Percentiles rank a stretch among this genome's conserved stretches.
Conservation (phyloP, 1,140 invertebrate species). For the Meloidogyne exigua region DNA sequence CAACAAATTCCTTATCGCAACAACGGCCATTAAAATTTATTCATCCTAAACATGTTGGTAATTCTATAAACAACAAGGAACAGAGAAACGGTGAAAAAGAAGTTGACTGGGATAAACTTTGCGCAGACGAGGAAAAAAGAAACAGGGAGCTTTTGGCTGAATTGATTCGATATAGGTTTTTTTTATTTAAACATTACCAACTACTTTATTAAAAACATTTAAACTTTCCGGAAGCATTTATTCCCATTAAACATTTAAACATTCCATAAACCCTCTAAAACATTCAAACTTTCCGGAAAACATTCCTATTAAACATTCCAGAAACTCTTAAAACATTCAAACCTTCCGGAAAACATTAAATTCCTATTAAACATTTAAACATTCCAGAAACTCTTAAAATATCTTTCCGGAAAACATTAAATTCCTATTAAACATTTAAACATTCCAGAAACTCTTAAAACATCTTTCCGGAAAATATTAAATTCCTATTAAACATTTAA, state of each 20-base stretch:
- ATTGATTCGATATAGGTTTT: conserved; percentile 26
- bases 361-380: background rate
- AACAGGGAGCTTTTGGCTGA: conserved; percentile 29
- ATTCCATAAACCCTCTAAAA: background rate
- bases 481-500: background rate
- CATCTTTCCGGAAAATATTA: background rate
- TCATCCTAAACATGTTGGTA: background rate
- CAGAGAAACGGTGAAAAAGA: conserved; percentile 10
- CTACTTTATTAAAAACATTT: background rate
- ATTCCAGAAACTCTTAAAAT: too few species aligned
- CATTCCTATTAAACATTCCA: background rate
- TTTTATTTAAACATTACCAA: background rate
- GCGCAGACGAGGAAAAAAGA: conserved; percentile 25
- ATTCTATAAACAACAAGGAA: conserved; percentile 1
- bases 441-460: too few species aligned
- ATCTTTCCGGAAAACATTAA: background rate
- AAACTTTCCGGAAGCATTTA: background rate
- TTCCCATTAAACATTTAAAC: background rate
- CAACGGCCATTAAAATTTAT: background rate
- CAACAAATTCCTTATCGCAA: conserved; percentile 16
- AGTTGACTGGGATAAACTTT: conserved; percentile 16
- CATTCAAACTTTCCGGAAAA: background rate
- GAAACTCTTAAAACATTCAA: background rate
- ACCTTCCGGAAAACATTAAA: background rate
- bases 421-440: background rate